These are phyloP conservation scores for Philereme transversata DNA, from an alignment of 2,888 invertebrate genomes.

Conservation along the genomic window DNA sequence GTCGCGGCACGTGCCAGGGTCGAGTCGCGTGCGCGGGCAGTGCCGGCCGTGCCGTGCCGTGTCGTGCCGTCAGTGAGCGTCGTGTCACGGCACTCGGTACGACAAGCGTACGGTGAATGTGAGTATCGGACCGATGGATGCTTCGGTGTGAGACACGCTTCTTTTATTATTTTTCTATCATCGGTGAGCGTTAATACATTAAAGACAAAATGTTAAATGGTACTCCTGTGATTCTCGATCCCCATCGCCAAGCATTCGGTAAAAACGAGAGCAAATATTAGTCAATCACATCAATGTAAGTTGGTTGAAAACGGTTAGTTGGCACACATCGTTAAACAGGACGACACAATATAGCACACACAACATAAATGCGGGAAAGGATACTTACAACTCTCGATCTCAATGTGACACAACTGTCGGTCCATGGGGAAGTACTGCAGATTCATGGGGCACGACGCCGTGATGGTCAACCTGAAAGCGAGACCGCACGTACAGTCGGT, in stretches of 20 bases:
- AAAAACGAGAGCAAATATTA: conserved; percentile 6
- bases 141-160: conserved; percentile 55
- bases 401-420: conserved; percentile 94
- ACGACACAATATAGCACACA: conserved; percentile 22
- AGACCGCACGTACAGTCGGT: conserved; percentile 1
- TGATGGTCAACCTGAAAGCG: conserved; percentile 92
- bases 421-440: conserved; percentile 97
- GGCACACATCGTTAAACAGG: conserved; percentile 13
- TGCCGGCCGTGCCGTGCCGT: conserved; percentile 29
- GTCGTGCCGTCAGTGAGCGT: conserved; percentile 12
- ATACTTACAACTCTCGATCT: conserved; percentile 98
- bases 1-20: conserved; percentile 33
- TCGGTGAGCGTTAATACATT: conserved; percentile 38
- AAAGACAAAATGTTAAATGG: background rate
- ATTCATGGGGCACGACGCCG: conserved; percentile 97
- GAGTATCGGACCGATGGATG: conserved; percentile 50
- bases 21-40: conserved; percentile 28
- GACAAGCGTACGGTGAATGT: conserved; percentile 49
- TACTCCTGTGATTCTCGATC: conserved; percentile 23
- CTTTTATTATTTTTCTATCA: conserved; percentile 60
- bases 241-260: conserved; percentile 27
- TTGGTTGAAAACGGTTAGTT: conserved; percentile 19
- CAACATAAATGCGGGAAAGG: conserved; percentile 33
- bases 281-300: conserved; percentile 9
- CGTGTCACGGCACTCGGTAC: conserved; percentile 38